Evolutionary conservation across 2,113 vertebrate species (phyloP).

Genomic region (Melanocharis versteri): DNA sequence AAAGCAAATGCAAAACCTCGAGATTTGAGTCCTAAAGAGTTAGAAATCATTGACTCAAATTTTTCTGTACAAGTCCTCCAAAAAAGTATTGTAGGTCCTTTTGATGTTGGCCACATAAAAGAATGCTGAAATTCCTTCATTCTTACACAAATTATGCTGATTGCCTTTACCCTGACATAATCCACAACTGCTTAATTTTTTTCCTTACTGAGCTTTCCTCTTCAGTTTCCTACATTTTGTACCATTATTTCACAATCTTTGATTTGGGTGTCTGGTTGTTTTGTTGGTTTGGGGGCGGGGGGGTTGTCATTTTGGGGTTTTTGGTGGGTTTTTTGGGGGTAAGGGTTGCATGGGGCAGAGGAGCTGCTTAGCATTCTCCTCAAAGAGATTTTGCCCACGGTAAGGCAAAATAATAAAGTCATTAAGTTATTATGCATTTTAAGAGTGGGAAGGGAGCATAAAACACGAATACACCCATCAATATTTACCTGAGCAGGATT

Average conservation of each 20-base stretch:
- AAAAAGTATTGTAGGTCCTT: neutral
- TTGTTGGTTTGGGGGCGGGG: neutral
- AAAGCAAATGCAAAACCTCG: neutral
- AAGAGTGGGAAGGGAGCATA: neutral
- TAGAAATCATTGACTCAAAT: neutral
- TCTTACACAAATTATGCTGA: neutral
- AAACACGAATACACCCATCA: neutral
- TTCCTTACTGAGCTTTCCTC: neutral
- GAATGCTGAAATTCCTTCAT: neutral
- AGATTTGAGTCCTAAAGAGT: neutral
- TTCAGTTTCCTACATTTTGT: neutral
- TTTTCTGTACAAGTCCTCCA: neutral
- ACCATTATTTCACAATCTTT: neutral
- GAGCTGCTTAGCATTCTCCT: neutral
- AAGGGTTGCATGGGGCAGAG: fast-evolving
- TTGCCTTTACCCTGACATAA: neutral
- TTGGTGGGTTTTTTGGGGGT: fast-evolving
- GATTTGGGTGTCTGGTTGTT: neutral
- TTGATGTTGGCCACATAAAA: neutral
- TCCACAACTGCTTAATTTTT: neutral
- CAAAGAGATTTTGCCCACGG: neutral
- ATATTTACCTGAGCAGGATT: neutral
- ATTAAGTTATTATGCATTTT: neutral
- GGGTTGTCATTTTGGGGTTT: neutral
- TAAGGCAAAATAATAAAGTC: fast-evolving